Evolutionary conservation across 2,113 vertebrate species (phyloP), one percentile per base, ranked within the genome.

Genomic region (Mirounga angustirostris): DNA sequence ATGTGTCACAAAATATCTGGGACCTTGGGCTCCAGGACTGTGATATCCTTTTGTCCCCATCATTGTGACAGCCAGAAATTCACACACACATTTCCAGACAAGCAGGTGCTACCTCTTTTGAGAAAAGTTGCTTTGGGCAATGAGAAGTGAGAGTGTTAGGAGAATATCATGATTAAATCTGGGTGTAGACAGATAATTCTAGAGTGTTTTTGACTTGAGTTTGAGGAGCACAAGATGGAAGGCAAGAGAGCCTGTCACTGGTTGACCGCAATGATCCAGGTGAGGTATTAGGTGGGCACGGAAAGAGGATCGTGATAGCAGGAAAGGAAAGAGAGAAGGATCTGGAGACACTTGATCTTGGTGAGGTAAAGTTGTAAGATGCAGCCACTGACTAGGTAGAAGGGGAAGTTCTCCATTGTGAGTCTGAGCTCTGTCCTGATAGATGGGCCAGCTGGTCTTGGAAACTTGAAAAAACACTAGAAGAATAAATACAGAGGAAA

Each of bases 211-310:
- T 50, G 65, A 73, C 28, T 46, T 28, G 46, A 56, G n/a, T 61
- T 52, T 63, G 56, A 65, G 33, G n/a, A 78, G 19, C 26, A 52
- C 21, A 24, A 76, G 54, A 19, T 1, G 5, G 19, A 19, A 61
- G 21, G 8, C 2, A 46, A 69, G 43, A 36, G 18, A 18, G 2
- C 16, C 10, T 33, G 16, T 12, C 7, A 3, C 3, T 19, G 6
- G 43, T 43, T 0, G 2, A 1, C 50, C 7, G 7, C 10, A 40
- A 1, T 21, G 2, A 3, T 30, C 61, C 11, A 5, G 18, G 4
- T 16, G 56, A 88, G 52, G 22, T 26, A 1, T 26, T 21, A 2
- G 0, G 18, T 30, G 10, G 50, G 22, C 2, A 5, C 3, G 10
- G 58, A 89, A 54, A 2, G n/a, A 93, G 33, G 40, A 4, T 12